Conservation (phyloP, 2,797 vertebrate species). For the Botia kubotai region DNA sequence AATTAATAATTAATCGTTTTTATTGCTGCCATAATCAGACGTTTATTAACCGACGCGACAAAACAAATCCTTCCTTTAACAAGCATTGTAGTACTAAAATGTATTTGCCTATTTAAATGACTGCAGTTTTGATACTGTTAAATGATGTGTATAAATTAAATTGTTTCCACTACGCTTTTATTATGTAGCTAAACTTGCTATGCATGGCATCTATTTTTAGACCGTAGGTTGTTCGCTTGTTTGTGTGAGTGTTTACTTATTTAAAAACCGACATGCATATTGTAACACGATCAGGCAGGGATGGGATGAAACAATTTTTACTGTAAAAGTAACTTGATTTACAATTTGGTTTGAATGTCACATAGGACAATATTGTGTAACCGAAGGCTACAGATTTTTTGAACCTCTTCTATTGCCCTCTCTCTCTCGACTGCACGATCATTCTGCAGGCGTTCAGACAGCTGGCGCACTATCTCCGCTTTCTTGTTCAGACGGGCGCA, state of each 20-base stretch:
- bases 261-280: no score
- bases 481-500: conserved; percentile 79
- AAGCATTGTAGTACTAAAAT: neutral
- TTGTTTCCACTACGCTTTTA: no score
- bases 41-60: neutral
- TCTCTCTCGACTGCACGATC: conserved; percentile 69
- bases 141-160: neutral
- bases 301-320: no score
- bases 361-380: conserved; percentile 68
- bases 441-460: conserved; percentile 71
- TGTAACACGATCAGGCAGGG: no score
- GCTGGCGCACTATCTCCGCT: conserved; percentile 68
- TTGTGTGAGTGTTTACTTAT: no score
- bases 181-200: no score
- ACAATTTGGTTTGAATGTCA: conserved; percentile 52
- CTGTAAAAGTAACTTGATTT: neutral
- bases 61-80: neutral
- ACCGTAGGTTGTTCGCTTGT: no score
- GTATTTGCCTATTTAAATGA: neutral
- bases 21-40: neutral
- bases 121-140: neutral
- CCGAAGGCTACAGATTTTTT: conserved; percentile 82
- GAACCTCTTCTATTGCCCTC: conserved; percentile 81
- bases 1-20: neutral
- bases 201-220: no score